Base-by-base conservation (phyloP, 2,797 vertebrate genomes). In the Scolopax bukidnonensis region DNA sequence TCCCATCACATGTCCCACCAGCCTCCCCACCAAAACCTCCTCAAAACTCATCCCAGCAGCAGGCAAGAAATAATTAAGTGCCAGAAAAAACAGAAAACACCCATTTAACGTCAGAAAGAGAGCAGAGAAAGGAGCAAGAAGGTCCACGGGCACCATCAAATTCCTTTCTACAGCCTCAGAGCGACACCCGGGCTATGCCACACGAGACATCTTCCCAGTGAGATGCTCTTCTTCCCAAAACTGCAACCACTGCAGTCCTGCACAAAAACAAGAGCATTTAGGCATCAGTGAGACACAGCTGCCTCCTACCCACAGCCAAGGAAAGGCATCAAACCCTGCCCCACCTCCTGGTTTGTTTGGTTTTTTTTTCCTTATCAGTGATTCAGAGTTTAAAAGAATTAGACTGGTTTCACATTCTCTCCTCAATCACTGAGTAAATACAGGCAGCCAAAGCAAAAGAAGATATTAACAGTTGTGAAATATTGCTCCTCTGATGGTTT, bases 151-250 rank as follows among this genome's bases (percentile, higher is more conserved):
- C 43, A 48, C 9, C 38, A 38, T 6, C 28, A 27, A 12, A 12
- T 5, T 70, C 48, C 30, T 8, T 78, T 15, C 25, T 27, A 7
- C 41, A 45, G 27, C 30, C 38, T 51, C 77, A 40, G 7, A 27
- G 6, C 0, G 0, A 25, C 28, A 71, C 5, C 16, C 6, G 10
- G 33, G 73, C 45, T 54, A 13, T 2, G 1, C 15, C n/a, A 17
- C 41, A 20, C 48, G 5, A 59, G 19, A 43, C 21, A 56, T 20
- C 75, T 25, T 67, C 40, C 23, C 3, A 23, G 28, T 2, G 7
- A 68, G 56, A 51, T 1, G 3, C 38, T 45, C 32, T 41, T 48
- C 24, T 59, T 64, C 36, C 74, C 12, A 17, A 64, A 84, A 36
- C 16, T 33, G 27, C 38, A 28, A 8, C 48, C 38, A 10, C 21